Evolutionary conservation across 2,888 invertebrate genomes (phyloP), one percentile per base, ranked within the genome.

Genomic region (Listrodromus nycthemerus): DNA sequence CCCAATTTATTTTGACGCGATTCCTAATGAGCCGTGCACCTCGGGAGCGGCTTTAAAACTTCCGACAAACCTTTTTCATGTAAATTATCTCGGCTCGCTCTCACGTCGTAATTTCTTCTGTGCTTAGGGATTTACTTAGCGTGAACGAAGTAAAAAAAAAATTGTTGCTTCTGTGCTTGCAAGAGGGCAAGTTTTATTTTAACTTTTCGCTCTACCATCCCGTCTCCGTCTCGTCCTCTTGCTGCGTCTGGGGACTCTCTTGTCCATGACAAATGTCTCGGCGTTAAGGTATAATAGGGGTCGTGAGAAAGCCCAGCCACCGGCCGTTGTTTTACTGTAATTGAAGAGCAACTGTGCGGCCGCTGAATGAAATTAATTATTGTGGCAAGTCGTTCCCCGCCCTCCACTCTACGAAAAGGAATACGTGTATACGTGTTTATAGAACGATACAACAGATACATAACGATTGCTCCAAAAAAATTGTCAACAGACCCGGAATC

Each of bases 351-450:
- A 88, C 84, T 84, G 83, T 84, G 85, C 83, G 86, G 84, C 86
- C 83, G 87, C 86, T 86, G 87, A 88, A 87, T 82, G 85, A 89
- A 90, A 90, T 91, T 90, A 90, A 90, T 90, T 91, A 91, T 91
- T 91, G 91, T 89, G 88, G 88, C 87, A 83, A 80, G 87, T 63
- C 58, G 52, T 75, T 63, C 61, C 66, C 71, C 30, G 69, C 75
- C 27, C 73, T 50, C 65, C n/a, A 58, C 85, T 66, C 67, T 66
- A 78, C 79, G 50, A 65, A n/a, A 33, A 19, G 37, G 52, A 45
- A 63, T 80, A 16, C 73, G 70, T 69, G 19, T 58, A 67, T 50
- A 19, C 30, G 33, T 37, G 24, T 21, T 33, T 16, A 27, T 24
- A 55, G 33, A 37, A 16, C 37, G 21, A 55, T 13, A 41, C 67